Conservation (phyloP, 2,113 vertebrate genomes). For the Oophaga pumilio region DNA sequence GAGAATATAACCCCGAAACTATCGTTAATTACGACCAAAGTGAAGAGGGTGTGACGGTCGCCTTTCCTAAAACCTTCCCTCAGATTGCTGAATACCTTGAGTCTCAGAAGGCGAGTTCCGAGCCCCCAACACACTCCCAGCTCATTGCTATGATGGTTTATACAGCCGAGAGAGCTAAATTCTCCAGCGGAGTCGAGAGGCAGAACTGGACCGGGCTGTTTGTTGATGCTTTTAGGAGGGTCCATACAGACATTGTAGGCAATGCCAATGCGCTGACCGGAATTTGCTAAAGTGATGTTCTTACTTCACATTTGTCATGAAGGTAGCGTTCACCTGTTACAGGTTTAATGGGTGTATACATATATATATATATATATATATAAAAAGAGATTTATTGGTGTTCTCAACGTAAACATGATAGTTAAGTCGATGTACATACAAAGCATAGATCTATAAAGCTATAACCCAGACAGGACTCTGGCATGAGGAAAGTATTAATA, state of each 20-base stretch:
- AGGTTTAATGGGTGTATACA: constrained; percentile 24
- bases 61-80: constrained; percentile 86
- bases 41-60: constrained; percentile 82
- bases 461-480: constrained; percentile 28
- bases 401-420: neutral
- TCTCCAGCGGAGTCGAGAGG: constrained; percentile 84
- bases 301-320: neutral
- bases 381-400: neutral
- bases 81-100: constrained; percentile 85
- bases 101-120: constrained; percentile 80
- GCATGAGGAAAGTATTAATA: constrained; percentile 5
- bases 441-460: constrained; percentile 2
- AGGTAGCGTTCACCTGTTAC: constrained; percentile 8
- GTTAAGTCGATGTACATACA: neutral
- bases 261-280: constrained; percentile 82
- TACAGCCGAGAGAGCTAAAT: constrained; percentile 95
- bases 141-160: constrained; percentile 95
- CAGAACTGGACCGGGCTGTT: constrained; percentile 94
- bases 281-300: constrained; percentile 76
- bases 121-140: constrained; percentile 78
- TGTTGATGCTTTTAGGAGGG: constrained; percentile 94
- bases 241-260: constrained; percentile 91
- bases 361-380: neutral
- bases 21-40: constrained; percentile 82
- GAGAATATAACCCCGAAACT: constrained; percentile 74